Base-by-base conservation (phyloP, 2,888 invertebrate genomes). In the Schizotus pectinicornis region DNA sequence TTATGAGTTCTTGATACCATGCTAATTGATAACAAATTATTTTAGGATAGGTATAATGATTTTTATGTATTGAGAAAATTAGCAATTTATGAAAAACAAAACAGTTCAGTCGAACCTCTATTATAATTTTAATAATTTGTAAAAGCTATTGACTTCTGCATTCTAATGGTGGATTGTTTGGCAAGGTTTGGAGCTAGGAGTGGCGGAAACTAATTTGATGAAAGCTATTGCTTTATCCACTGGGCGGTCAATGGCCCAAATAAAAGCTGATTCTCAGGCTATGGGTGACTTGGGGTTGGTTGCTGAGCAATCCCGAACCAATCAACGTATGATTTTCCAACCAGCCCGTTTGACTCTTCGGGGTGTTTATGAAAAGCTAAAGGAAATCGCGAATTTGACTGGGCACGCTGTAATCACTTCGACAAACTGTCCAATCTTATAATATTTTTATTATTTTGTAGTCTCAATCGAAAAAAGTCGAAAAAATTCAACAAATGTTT, bases 171-270 rank as follows among this genome's bases (percentile, higher is more conserved):
- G 22, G 5, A 22, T 22, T 22, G 22, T 22, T 22, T 22, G 22
- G 22, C 5, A 22, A 85, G 85, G 86, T 30, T 69, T 94, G 22
- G 95, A 95, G 77, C 80, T 94, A 72, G 98, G 98, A n/a, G 88
- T 96, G 47, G 98, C 98, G 0, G 98, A 99, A 74, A 92, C 91
- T 0, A 91, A 92, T 64, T 82, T 99, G 46, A 93, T 97, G 89
- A 97, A 96, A 82, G 95, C 96, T 0, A 90, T 98, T 43, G 94
- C 94, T 0, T 90, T 91, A 75, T 89, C 92, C 58, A 95, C 95
- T 3, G 95, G 95, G 0, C 86, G 95, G 59, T 87, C 90, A 37
- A 76, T 94, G 64, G 88, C 90, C 45, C 92, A 95, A 78, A 89
- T 98, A 51, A 92, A 91, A 78, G 80, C 85, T 0, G 90, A 92